These are phyloP conservation scores for Esperia sulphurella DNA, from an alignment of 2,888 invertebrate genomes.

Conservation along the genomic window DNA sequence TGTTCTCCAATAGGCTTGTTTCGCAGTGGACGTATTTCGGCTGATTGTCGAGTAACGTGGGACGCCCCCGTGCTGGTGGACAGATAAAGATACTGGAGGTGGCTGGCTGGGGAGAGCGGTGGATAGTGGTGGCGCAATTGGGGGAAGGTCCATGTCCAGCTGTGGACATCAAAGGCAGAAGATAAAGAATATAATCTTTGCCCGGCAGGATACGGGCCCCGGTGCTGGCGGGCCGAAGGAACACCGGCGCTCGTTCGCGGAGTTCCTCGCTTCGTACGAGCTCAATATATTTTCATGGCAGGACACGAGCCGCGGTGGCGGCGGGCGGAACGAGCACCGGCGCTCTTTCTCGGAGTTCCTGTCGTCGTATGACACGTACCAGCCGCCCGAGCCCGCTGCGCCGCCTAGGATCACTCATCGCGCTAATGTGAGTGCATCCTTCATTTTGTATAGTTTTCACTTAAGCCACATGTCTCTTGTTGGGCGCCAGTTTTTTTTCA, in stretches of 20 bases:
- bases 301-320: slow-evolving; percentile 53
- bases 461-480: slow-evolving; percentile 23
- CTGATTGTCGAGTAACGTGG: too few relatives aligned
- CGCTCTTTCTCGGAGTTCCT: slow-evolving; percentile 54
- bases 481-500: slow-evolving; percentile 47
- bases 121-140: too few relatives aligned
- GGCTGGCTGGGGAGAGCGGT: too few relatives aligned
- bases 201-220: slow-evolving; percentile 45
- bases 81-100: too few relatives aligned
- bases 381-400: slow-evolving; percentile 33
- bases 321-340: slow-evolving; percentile 50
- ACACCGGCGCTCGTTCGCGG: slow-evolving; percentile 53
- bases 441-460: too few relatives aligned
- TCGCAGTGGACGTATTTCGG: too few relatives aligned
- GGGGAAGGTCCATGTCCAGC: too few relatives aligned
- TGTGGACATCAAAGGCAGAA: too few relatives aligned
- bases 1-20: too few relatives aligned
- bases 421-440: slow-evolving; percentile 43
- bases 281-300: slow-evolving; percentile 15
- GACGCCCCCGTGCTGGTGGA: too few relatives aligned
- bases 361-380: slow-evolving; percentile 32
- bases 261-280: slow-evolving; percentile 28
- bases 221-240: slow-evolving; percentile 51
- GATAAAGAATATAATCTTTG: not conserved
- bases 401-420: slow-evolving; percentile 29